Evolutionary conservation across 2,113 vertebrate genomes (phyloP), one percentile per base, ranked within the genome.

Genomic region (Archocentrus centrarchus): DNA sequence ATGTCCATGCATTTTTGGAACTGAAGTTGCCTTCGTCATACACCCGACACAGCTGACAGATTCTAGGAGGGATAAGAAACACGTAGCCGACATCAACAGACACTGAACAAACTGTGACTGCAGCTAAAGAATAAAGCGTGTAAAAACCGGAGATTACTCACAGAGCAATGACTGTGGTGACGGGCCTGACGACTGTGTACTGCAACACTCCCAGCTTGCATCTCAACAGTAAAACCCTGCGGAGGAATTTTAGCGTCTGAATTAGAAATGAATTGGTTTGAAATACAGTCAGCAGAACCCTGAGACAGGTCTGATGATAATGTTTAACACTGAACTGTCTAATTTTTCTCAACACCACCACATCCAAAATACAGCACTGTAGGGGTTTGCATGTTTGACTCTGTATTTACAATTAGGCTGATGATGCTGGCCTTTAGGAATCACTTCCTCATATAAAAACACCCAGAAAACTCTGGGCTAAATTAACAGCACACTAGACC

Each of bases 1-100:
- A 99, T 1, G 98, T 99, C 98, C 98, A 99, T n/a, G 98, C 98
- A 77, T 98, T 99, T 91, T 88, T 96, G 59, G 98, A 97, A 84
- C 97, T 98, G 88, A 99, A 99, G 87, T 99, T 99, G 24, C 98
- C 98, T 96, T 99, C 98, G 81, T 98, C 97, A 6, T 99, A 99
- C 59, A 99, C 96, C 1, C 81, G 94, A 90, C 97, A 91, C 11
- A 98, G 94, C 92, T 99, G 97, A 95, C 98, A 99, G 86, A 99
- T 97, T 91, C 98, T 96, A 41, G 10, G 27, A 13, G 5, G 90
- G 84, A 77, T 63, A 83, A 32, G 37, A 59, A 39, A 84, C 1
- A 18, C 27, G 41, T 32, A 81, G 14, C 1, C 59, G 4, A 68
- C 2, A 6, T 59, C 1, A 32, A 83, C 15, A 35, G 20, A 77